These are phyloP conservation scores for Gulo gulo DNA, from an alignment of 2,113 vertebrate species.

Conservation along the genomic window DNA sequence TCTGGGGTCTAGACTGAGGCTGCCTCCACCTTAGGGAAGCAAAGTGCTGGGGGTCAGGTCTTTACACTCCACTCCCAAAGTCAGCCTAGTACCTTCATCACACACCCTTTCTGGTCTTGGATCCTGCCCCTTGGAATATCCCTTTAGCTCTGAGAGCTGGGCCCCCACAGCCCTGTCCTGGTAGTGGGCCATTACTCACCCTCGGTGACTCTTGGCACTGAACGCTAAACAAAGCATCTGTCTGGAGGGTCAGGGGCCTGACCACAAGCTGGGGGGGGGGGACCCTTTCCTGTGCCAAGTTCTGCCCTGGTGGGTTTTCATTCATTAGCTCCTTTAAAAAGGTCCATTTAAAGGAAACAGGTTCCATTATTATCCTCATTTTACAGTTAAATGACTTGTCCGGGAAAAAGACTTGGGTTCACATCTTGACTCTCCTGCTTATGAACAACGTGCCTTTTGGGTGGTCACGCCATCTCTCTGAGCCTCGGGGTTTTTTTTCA, in stretches of 20 bases:
- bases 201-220: not conserved
- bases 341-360: not conserved
- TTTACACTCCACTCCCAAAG: not conserved
- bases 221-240: not conserved
- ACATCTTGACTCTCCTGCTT: not conserved
- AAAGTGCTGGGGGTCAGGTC: not conserved
- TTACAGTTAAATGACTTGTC: not conserved
- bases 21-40: not conserved
- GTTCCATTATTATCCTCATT: not conserved
- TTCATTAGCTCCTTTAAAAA: not conserved
- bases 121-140: not conserved
- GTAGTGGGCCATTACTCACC: not conserved
- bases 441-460: not conserved
- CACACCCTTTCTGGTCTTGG: not conserved
- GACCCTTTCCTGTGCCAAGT: not conserved
- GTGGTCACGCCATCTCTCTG: not conserved
- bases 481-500: not conserved
- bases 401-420: not conserved
- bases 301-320: not conserved
- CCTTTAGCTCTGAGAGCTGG: not conserved
- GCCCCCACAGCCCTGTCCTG: not conserved
- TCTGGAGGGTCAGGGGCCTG: not conserved
- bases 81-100: not conserved
- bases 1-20: not conserved
- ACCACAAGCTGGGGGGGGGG: not conserved